These are phyloP conservation scores for Drosophila pseudoananassae DNA, from an alignment of 1,140 invertebrate genomes.

Conservation along the genomic window DNA sequence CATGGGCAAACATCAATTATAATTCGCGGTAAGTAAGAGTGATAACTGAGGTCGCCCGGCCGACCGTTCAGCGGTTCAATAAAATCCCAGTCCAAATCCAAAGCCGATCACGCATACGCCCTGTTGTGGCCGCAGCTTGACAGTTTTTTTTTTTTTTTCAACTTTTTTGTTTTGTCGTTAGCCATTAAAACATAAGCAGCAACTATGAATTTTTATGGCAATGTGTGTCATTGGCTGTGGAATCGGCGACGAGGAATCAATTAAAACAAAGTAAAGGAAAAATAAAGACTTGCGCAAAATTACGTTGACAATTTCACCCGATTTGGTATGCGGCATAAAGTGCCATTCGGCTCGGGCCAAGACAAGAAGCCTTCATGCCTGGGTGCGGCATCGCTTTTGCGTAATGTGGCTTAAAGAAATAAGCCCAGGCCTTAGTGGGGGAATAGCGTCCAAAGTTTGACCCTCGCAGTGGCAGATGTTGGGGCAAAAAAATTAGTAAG, in stretches of 20 bases:
- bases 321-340: constrained; percentile 70
- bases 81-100: constrained; percentile 38
- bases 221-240: constrained; percentile 77
- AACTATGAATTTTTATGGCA: constrained; percentile 67
- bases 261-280: constrained; percentile 55
- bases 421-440: not conserved
- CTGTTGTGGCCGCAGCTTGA: constrained; percentile 47
- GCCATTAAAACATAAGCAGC: constrained; percentile 58
- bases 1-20: constrained; percentile 69
- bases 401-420: constrained; percentile 46
- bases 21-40: constrained; percentile 81
- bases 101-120: constrained; percentile 67
- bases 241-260: constrained; percentile 60
- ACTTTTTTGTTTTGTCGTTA: constrained; percentile 8
- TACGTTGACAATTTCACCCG: constrained; percentile 78
- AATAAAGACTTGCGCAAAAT: constrained; percentile 70
- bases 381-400: constrained; percentile 52
- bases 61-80: constrained; percentile 55
- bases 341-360: constrained; percentile 43
- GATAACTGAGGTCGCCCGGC: constrained; percentile 75
- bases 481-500: constrained; percentile 8
- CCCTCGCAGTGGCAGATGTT: constrained; percentile 24
- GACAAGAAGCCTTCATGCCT: constrained; percentile 45
- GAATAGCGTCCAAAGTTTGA: constrained; percentile 15
- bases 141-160: constrained; percentile 28